Percentiles rank a stretch among this genome's conserved stretches.
These are phyloP conservation scores for Otus scops DNA, from an alignment of 2,797 vertebrate genomes.

Conservation along the genomic window DNA sequence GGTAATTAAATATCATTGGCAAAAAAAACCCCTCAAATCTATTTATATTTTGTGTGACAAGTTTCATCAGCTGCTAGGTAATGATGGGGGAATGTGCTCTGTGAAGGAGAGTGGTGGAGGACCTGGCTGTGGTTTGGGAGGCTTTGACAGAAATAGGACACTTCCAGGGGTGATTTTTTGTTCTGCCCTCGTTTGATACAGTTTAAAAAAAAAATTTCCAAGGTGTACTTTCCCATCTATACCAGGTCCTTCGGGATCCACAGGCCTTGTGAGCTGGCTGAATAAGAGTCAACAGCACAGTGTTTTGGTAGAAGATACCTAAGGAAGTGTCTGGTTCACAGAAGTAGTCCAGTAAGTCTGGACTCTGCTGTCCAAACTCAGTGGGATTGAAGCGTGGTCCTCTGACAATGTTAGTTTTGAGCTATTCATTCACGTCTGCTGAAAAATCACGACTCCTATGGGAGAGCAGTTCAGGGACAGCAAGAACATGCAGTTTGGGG, in stretches of 20 bases:
- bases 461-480: neutral
- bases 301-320: neutral
- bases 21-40: slow-evolving; percentile 30
- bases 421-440: neutral
- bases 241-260: neutral
- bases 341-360: neutral
- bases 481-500: neutral
- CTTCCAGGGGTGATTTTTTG: neutral
- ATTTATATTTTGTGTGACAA: neutral
- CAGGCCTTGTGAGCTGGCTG: neutral
- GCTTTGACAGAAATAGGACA: slow-evolving; percentile 17
- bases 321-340: neutral
- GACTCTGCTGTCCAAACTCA: neutral
- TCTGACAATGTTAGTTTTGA: neutral
- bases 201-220: neutral
- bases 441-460: neutral
- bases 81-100: neutral
- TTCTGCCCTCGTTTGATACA: neutral
- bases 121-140: neutral
- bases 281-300: neutral
- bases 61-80: slow-evolving; percentile 39
- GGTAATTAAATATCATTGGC: neutral
- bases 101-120: neutral
- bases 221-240: neutral
- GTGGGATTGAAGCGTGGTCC: rapidly evolving